Evolutionary conservation across 2,113 vertebrate genomes (phyloP), one percentile per base, ranked within the genome.

Genomic region (Myiagra hebetior): DNA sequence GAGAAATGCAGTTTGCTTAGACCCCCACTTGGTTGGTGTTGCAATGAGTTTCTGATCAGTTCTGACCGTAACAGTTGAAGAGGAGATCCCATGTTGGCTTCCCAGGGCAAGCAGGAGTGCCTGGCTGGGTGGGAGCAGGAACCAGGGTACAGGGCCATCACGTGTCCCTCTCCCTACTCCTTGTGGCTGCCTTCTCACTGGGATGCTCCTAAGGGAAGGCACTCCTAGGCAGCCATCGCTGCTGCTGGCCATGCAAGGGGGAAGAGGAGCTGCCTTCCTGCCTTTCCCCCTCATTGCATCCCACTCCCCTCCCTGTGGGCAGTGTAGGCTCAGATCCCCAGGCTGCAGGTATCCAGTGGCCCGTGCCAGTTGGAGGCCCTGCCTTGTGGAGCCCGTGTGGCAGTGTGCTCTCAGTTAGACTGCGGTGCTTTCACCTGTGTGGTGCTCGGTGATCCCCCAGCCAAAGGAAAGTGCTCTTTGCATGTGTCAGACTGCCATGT

Each of bases 131-230:
- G 76, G 23, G 60, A 81, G 10, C 1, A 2, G 50, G 49, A 64
- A 24, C 9, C 16, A 30, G 63, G 13, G 7, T 30, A 22, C 3
- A 3, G 13, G 13, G 21, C 55, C 5, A 5, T 35, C 1, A 0
- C 0, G 0, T 50, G 28, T 47, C 62, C 35, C 0, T 0, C 20
- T 60, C 11, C n/a, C 22, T 55, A 5, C 10, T 87, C 35, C 39
- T 35, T 2, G 2, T 55, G 46, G 14, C 24, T 3, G 1, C 50
- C 27, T 82, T 65, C 50, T n/a, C 10, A 11, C 4, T 0, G 3
- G 59, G 73, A 60, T 89, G 41, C 35, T 82, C 13, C 33, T 8
- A 10, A 39, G 28, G 23, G 24, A 74, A 47, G 35, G 37, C 0
- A 2, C 9, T 77, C 9, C 18, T 15, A 49, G 63, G 59, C 57